These are phyloP conservation scores for Petrolisthes cinctipes DNA, from an alignment of 2,888 invertebrate species.

Conservation along the genomic window DNA sequence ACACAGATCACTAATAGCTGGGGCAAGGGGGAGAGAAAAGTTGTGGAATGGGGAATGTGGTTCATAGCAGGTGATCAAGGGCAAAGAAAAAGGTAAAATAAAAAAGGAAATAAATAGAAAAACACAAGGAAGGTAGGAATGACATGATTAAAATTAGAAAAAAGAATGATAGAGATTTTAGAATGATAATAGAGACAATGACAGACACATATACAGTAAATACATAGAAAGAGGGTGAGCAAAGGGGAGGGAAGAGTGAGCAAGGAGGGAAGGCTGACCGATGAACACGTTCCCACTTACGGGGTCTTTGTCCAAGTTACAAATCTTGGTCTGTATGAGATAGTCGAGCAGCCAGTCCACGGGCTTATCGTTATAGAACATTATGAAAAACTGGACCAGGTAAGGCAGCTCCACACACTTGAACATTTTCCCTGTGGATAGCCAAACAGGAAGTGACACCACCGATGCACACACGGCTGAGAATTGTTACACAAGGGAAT, in stretches of 20 bases:
- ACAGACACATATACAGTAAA: background rate
- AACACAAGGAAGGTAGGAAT: too few species aligned
- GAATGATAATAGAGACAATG: background rate
- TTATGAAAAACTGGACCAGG: constrained; percentile 90
- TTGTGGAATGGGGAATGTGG: too few species aligned
- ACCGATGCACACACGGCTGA: too few species aligned
- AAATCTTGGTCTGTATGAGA: constrained; percentile 89
- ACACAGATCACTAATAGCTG: too few species aligned
- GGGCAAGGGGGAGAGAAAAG: too few species aligned
- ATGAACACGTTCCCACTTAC: constrained; percentile 72
- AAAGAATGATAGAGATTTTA: background rate
- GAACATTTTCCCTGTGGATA: constrained; percentile 83
- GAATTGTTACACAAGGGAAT: too few species aligned
- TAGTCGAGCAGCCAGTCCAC: constrained; percentile 96
- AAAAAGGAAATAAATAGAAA: too few species aligned
- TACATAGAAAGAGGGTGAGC: background rate
- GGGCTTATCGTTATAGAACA: constrained; percentile 96
- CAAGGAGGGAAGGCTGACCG: constrained; percentile 19
- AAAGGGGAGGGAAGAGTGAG: background rate
- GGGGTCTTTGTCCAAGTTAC: constrained; percentile 81
- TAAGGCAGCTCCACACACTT: constrained; percentile 87
- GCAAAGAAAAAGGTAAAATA: too few species aligned
- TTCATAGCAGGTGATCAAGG: too few species aligned
- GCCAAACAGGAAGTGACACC: constrained; percentile 50
- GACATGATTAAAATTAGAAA: too few species aligned